phyloP scores from a whole-genome alignment of 2,113 vertebrate species.

The Tragelaphus strepsiceros region DNA sequence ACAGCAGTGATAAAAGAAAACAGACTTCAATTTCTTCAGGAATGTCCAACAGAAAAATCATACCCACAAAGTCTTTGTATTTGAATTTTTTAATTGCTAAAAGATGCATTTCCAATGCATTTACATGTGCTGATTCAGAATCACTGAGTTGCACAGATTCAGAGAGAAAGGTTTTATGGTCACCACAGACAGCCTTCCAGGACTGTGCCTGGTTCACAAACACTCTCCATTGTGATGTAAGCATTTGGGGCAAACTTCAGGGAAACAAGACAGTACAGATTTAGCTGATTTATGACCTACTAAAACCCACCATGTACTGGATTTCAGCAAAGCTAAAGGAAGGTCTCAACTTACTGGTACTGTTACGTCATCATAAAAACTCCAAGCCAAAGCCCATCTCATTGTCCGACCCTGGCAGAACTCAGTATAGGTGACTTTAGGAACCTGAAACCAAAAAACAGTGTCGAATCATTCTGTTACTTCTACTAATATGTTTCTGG shows the following conservation, averaged over 20 bases:
- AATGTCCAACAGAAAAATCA: background rate
- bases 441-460: conserved; percentile 82
- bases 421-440: conserved; percentile 96
- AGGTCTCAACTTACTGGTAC: conserved; percentile 90
- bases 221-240: background rate
- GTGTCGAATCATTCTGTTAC: background rate
- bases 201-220: background rate
- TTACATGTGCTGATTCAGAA: background rate
- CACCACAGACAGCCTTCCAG: background rate
- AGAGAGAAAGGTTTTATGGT: background rate
- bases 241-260: background rate
- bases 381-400: conserved; percentile 99
- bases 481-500: background rate
- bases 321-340: background rate
- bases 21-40: background rate
- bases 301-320: background rate
- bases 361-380: conserved; percentile 94
- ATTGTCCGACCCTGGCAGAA: conserved; percentile 98
- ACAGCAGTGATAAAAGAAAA: background rate
- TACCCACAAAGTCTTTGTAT: background rate
- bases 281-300: background rate
- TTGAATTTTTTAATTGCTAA: conserved; percentile 3
- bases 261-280: background rate
- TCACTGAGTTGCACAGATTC: background rate
- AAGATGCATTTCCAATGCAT: background rate